phyloP scores from a whole-genome alignment of 2,888 invertebrate genomes.

The Leptura quadrifasciata region DNA sequence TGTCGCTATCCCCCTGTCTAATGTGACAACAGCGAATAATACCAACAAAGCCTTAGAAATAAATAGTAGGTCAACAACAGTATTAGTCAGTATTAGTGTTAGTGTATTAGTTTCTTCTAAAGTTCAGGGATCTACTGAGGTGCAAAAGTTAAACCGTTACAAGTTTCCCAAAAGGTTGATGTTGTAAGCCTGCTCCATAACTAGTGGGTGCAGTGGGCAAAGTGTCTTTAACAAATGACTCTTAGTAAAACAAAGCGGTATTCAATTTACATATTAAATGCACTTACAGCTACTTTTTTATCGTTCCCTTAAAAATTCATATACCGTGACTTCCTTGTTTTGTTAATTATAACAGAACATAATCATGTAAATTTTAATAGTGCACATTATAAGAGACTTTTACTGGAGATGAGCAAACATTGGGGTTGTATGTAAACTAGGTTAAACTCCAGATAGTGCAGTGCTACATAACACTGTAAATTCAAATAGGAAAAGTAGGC shows the following conservation, averaged over 20 bases:
- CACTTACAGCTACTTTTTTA: background rate
- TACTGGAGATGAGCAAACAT: background rate
- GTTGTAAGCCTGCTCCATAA: background rate
- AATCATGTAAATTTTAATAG: background rate
- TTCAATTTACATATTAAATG: background rate
- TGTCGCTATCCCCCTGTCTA: no score
- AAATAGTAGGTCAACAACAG: background rate
- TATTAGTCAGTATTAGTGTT: no score
- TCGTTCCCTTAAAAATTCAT: background rate
- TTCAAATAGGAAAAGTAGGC: no score
- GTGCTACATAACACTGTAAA: no score
- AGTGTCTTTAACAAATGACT: background rate
- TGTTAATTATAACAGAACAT: background rate
- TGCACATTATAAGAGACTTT: background rate
- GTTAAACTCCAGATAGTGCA: no score
- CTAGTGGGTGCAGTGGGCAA: background rate
- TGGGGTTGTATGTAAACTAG: background rate
- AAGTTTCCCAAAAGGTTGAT: background rate
- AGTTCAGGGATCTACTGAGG: background rate
- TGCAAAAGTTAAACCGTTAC: background rate
- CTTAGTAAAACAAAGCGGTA: background rate
- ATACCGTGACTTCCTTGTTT: background rate
- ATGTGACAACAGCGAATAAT: constrained; percentile 10
- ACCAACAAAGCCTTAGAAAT: background rate
- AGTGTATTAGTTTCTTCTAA: no score